Evolutionary conservation across 2,797 vertebrate genomes (phyloP), one percentile per base, ranked within the genome.

Genomic region (Lophotriccus pileatus): DNA sequence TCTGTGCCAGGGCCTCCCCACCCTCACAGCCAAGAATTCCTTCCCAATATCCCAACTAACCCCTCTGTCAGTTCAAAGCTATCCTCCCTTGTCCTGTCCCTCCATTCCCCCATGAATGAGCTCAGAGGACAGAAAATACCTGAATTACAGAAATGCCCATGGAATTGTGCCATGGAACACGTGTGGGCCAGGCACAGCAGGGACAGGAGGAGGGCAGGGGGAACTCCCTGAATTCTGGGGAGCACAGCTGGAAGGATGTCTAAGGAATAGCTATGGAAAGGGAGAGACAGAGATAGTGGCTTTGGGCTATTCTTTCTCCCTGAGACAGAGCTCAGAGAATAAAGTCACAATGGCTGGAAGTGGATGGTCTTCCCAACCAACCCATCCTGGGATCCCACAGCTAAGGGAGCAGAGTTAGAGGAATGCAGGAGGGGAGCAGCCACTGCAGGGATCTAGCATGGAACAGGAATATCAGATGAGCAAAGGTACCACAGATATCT

Each of bases 281-380:
- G 32, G 22, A 50, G 28, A 30, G 43, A 16, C 17, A 12, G 0
- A 4, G 52, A 4, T 0, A 6, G n/a, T 0, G 7, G 1, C 17
- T 9, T 5, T 1, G 41, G 52, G 47, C 52, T 8, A 4, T 3
- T 25, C 11, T 43, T 7, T 3, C 12, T 12, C 8, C 14, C 46
- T 3, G 32, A 15, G 64, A 20, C 60, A 84, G 47, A 34, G 49
- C n/a, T 23, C 21, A 7, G 43, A 36, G 32, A 24, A 6, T 0
- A 3, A 5, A 14, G 21, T 11, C 58, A 23, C 12, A 30, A 16
- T 22, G 32, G n/a, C 53, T 30, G 68, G 76, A 34, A 47, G 68
- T 46, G 69, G 53, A 17, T 5, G 32, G 32, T 21, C 73, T n/a
- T 7, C n/a, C 44, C 50, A 20, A 14, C 21, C 56, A 30, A 9